Evolutionary conservation across 2,797 vertebrate genomes (phyloP).

Genomic region (Peromyscus nudipes): DNA sequence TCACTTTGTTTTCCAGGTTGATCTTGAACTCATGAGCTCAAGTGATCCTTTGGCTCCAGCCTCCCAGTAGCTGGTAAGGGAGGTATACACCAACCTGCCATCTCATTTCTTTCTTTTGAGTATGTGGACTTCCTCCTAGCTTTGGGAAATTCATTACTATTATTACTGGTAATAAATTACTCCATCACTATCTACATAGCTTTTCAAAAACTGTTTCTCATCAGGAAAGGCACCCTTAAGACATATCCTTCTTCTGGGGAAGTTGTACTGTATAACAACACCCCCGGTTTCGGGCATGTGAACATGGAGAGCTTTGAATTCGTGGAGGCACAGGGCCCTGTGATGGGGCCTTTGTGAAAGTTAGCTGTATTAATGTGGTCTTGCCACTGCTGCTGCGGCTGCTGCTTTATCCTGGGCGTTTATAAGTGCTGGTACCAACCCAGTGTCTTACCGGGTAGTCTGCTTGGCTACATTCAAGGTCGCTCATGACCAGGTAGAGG

Average conservation of each 20-base stretch:
- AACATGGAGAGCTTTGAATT: neutral
- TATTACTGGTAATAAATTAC: conserved; percentile 6
- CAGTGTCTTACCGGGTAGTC: neutral
- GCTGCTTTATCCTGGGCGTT: neutral
- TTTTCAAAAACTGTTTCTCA: conserved; percentile 1
- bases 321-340: neutral
- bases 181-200: neutral
- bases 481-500: neutral
- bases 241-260: neutral
- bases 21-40: neutral
- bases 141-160: neutral
- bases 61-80: neutral
- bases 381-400: neutral
- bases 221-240: neutral
- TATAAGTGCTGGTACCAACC: neutral
- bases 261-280: neutral
- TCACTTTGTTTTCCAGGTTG: neutral
- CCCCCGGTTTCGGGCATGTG: neutral
- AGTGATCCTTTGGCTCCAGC: neutral
- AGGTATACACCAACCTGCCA: too few species aligned
- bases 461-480: neutral
- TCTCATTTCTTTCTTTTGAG: conserved; percentile 30
- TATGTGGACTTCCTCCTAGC: conserved; percentile 50
- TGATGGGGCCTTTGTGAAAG: neutral
- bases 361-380: conserved; percentile 13